A percentile compares a stretch with the other conserved stretches of the same genome.
phyloP scores from a whole-genome alignment of 1,140 invertebrate genomes.

The Drosophila equinoxialis region DNA sequence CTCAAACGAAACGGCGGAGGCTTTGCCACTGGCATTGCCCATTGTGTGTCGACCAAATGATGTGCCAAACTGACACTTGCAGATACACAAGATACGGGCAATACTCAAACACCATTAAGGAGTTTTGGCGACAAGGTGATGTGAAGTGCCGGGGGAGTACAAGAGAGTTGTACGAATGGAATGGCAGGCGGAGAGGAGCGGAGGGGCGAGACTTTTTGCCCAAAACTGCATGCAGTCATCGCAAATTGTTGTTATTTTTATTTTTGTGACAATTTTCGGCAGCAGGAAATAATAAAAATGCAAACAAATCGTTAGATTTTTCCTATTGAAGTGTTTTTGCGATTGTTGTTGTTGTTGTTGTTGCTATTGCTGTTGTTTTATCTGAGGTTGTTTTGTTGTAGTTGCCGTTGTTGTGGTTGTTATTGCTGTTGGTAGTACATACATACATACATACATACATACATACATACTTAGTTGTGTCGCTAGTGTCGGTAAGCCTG shows the following conservation, averaged over 20 bases:
- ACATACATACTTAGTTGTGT: conserved; percentile 22
- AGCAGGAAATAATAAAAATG: conserved; percentile 80
- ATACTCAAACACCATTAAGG: conserved; percentile 74
- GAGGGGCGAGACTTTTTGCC: conserved; percentile 23
- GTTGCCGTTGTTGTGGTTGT: conserved; percentile 36
- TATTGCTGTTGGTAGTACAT: conserved; percentile 35
- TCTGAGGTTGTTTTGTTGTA: conserved; percentile 21
- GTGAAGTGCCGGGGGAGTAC: conserved; percentile 22
- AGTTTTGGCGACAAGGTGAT: background rate
- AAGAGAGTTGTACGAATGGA: background rate
- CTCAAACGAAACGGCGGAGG: conserved; percentile 59
- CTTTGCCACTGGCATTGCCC: conserved; percentile 41
- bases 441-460: conserved; percentile 9
- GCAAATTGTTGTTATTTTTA: conserved; percentile 68
- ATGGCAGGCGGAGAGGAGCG: background rate
- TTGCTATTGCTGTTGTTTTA: conserved; percentile 29
- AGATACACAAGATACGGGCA: conserved; percentile 68
- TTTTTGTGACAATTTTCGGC: conserved; percentile 75
- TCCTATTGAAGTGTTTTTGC: conserved; percentile 64
- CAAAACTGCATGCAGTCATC: conserved; percentile 27
- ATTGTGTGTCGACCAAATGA: conserved; percentile 76
- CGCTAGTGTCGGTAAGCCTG: conserved; percentile 41
- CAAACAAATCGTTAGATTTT: conserved; percentile 80
- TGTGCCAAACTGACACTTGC: conserved; percentile 77
- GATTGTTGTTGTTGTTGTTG: conserved; percentile 12